Conservation (phyloP, 2,797 vertebrate genomes). For the Hephaestus fuliginosus region DNA sequence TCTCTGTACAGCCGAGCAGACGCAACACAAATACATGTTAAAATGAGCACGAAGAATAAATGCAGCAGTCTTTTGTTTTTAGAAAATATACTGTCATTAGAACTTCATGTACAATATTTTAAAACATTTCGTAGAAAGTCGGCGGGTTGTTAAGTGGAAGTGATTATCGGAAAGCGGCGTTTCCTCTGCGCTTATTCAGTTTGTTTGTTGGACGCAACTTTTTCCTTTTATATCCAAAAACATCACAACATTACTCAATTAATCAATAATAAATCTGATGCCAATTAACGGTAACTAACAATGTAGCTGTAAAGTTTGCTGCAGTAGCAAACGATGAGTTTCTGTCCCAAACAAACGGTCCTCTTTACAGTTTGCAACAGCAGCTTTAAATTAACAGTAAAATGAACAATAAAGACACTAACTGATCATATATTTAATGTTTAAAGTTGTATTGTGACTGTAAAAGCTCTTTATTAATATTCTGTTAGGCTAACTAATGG, state of each 20-base stretch:
- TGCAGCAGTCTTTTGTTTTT: conserved; percentile 9
- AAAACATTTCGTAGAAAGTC: conserved; percentile 51
- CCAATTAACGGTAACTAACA: background rate
- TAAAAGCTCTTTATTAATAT: background rate
- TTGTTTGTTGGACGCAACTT: no score
- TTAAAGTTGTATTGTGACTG: background rate
- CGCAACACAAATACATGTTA: conserved; percentile 23
- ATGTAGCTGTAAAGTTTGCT: background rate
- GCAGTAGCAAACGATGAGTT: background rate
- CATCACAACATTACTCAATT: no score
- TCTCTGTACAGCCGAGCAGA: conserved; percentile 24
- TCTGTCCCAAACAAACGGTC: no score
- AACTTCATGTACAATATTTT: conserved; percentile 46
- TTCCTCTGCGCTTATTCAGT: conserved; percentile 24
- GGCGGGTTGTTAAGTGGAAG: conserved; percentile 27
- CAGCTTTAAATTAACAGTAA: no score
- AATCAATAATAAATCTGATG: background rate
- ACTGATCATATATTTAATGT: background rate
- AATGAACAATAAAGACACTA: no score
- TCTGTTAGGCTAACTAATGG: background rate
- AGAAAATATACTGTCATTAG: conserved; percentile 56
- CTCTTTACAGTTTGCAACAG: no score
- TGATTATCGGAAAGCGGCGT: conserved; percentile 28
- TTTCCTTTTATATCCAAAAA: background rate
- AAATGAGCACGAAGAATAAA: conserved; percentile 28